phyloP scores from a whole-genome alignment of 1,140 invertebrate species.

The Daktulosphaira vitifoliae region DNA sequence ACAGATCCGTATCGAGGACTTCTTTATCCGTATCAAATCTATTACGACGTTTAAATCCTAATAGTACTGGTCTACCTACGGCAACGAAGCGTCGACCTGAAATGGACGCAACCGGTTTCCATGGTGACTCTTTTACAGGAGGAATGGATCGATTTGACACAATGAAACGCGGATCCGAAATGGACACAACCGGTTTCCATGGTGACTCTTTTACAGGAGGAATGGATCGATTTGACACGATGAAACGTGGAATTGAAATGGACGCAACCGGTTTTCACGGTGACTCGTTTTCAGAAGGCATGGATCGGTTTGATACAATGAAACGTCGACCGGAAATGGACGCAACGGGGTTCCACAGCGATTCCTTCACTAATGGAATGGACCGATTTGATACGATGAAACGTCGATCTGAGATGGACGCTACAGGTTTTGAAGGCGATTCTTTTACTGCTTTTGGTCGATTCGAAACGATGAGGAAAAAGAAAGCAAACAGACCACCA shows the following conservation, averaged over 20 bases:
- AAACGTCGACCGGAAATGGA: conserved; percentile 37
- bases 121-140: conserved; percentile 30
- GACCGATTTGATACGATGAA: conserved; percentile 44
- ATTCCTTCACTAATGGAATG: conserved; percentile 28
- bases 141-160: conserved; percentile 42
- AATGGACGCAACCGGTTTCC: conserved; percentile 33
- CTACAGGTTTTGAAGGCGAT: conserved; percentile 43
- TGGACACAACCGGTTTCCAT: conserved; percentile 35
- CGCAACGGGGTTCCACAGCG: conserved; percentile 29
- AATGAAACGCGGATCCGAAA: conserved; percentile 40
- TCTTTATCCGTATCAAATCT: neutral
- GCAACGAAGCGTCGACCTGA: conserved; percentile 14
- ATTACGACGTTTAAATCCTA: neutral
- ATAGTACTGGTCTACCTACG: neutral
- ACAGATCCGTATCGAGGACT: neutral
- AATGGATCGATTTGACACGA: conserved; percentile 42
- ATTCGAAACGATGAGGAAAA: conserved; percentile 43
- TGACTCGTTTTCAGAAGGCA: conserved; percentile 47
- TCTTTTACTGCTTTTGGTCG: conserved; percentile 46
- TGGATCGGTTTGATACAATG: conserved; percentile 45
- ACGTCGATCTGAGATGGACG: conserved; percentile 37
- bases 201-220: conserved; percentile 32
- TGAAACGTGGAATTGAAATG: conserved; percentile 40
- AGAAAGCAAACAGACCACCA: no score
- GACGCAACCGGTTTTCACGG: conserved; percentile 40